phyloP scores from a whole-genome alignment of 2,797 vertebrate species.

The Capromys pilorides region DNA sequence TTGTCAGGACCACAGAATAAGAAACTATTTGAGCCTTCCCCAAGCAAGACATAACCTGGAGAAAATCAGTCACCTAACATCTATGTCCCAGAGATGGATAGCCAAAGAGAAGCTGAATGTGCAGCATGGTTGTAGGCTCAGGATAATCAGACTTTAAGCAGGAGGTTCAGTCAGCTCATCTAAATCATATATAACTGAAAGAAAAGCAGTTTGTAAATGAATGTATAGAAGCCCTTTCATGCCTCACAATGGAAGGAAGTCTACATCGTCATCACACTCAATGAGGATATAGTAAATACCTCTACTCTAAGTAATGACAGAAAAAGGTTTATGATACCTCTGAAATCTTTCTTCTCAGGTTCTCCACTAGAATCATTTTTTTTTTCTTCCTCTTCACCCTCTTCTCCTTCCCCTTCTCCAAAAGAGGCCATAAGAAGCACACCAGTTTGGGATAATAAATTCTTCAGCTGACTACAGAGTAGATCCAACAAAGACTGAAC shows the following conservation, averaged over 20 bases:
- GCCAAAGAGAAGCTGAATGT: background rate
- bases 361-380: slow-evolving; percentile 90
- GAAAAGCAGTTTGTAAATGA: slow-evolving; percentile 44
- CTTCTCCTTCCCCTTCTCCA: slow-evolving; percentile 86
- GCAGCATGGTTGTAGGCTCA: background rate
- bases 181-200: background rate
- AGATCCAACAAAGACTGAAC: slow-evolving; percentile 98
- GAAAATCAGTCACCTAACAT: slow-evolving; percentile 15
- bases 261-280: slow-evolving; percentile 5
- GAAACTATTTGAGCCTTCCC: background rate
- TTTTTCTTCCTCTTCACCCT: slow-evolving; percentile 83
- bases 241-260: background rate
- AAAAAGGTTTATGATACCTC: slow-evolving; percentile 87
- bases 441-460: slow-evolving; percentile 94
- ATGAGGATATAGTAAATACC: slow-evolving; percentile 13
- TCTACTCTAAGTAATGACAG: slow-evolving; percentile 12
- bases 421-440: slow-evolving; percentile 89
- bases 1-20: slow-evolving; percentile 46
- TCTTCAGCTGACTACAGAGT: slow-evolving; percentile 98
- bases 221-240: slow-evolving; percentile 16
- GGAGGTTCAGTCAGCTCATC: background rate
- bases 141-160: background rate
- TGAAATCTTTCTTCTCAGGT: slow-evolving; percentile 94
- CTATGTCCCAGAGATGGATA: background rate
- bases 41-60: background rate